Evolutionary conservation across 2,113 vertebrate species (phyloP).

Genomic region (Clarias gariepinus): DNA sequence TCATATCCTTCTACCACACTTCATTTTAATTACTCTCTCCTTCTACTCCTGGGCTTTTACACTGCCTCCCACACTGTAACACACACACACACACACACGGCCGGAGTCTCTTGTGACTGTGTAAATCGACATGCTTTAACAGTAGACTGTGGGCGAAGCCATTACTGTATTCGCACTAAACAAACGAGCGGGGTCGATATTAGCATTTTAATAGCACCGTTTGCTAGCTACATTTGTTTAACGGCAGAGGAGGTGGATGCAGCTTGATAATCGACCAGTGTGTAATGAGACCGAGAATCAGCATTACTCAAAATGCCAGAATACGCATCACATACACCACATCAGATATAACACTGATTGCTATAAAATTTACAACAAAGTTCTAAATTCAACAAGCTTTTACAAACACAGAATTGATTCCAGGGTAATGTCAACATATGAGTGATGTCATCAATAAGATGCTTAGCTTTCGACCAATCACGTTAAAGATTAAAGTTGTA

Average conservation of each 20-base stretch:
- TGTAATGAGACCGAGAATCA: conserved; percentile 1
- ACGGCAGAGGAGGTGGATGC: neutral
- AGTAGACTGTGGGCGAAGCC: conserved; percentile 31
- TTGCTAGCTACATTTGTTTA: conserved; percentile 3
- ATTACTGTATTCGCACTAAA: conserved; percentile 42
- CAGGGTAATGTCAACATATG: neutral
- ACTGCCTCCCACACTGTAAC: conserved; percentile 33
- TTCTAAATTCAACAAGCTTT: neutral
- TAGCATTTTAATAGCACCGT: conserved; percentile 2
- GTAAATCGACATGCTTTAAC: conserved; percentile 38
- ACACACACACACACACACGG: conserved; percentile 22
- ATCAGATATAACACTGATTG: neutral
- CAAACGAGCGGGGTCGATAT: conserved; percentile 45
- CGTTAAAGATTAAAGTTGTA: neutral
- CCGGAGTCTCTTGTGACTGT: conserved; percentile 35
- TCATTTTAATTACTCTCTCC: conserved; percentile 57
- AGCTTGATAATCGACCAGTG: neutral
- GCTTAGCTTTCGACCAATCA: neutral
- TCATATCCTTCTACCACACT: conserved; percentile 35
- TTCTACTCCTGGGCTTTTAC: conserved; percentile 37
- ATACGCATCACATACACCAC: neutral
- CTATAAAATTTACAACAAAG: neutral
- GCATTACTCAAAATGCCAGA: neutral
- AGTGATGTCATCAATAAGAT: neutral
- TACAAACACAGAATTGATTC: neutral